Evolutionary conservation across 35 echinoderm and acorn worm species (phyloP), one percentile per base, ranked within the genome.

Genomic region (Holothuria glaberrima): DNA sequence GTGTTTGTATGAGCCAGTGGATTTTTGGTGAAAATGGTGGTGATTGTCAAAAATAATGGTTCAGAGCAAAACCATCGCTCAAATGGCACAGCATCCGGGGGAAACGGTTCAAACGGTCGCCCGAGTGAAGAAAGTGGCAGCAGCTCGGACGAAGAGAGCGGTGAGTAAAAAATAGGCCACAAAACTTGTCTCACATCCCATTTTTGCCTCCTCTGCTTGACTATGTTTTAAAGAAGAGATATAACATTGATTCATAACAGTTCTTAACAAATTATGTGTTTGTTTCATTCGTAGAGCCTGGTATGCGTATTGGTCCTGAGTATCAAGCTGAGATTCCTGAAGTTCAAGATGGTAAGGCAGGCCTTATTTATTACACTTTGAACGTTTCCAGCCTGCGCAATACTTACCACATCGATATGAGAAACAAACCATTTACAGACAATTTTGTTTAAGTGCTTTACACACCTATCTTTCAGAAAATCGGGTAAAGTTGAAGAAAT

Each of bases 71-170:
- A 94, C 75, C 92, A 91, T 91, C 95, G 95, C 59, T 82, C 89
- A 24, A 97, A 97, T 76, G 95, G 95, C 33, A 82, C 95, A n/a
- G 89, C 82, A 91, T 90, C 91, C 35, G 97, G 91, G 48, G 92
- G 92, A 64, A 89, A 74, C 79, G 92, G 91, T 85, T 94, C 95
- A 7, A 97, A 97, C 84, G 92, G 95, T 27, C 93, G 94, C 66
- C 91, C 87, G 29, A 95, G 93, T 9, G 96, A 98, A 58, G 96
- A 98, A 76, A 98, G 96, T 81, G 90, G 93, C 68, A 98, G 96
- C 77, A 98, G 96, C 80, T 98, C 95, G 21, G 95, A 98, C 58
- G 96, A 98, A 81, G 96, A 94, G 71, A 91, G 94, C 78, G 96
- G 96, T 91, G 86, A 87, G 91, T 41, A 2, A 2, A 41, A 41